Evolutionary conservation across 2,797 vertebrate genomes (phyloP), one percentile per base, ranked within the genome.

Genomic region (Lutjanus argentimaculatus): DNA sequence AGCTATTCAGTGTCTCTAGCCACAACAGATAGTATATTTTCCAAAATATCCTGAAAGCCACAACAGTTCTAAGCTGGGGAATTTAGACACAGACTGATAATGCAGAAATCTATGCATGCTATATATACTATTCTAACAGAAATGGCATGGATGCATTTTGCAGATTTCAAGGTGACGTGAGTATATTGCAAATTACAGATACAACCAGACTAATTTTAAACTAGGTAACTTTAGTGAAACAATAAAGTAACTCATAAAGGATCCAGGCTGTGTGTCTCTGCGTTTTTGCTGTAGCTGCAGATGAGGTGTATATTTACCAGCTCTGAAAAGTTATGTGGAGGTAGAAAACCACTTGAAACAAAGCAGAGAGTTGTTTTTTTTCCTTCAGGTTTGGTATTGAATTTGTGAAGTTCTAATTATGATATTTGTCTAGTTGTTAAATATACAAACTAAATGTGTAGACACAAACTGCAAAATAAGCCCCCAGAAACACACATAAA

Each of bases 1-100:
- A 69, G 58, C 63, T 46, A 36, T 70, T 76, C 36, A 59, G 40
- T 40, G 22, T 82, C 48, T 80, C 49, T 19, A 46, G 58, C 70
- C 51, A 74, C 67, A 80, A 36, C 66, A 83, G 36, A 77, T 62
- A 49, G 52, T 52, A 25, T 22, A 21, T 68, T 81, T 59, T 64
- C 17, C 17, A 42, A 46, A 63, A 67, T 3, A 2, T 43, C 49
- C 42, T 21, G 25, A 63, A 30, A 43, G 56, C 17, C 6, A 19
- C n/a, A 6, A 62, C 45, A 8, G 46, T 53, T 72, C 48, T 66
- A 67, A 58, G 21, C 43, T 40, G 12, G 12, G 16, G 6, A 67
- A 67, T 65, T 9, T 4, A 49, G 13, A 71, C 45, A 75, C 30
- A 67, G 21, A 25, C n/a, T 43, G 21, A 45, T 43, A 43, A 25